A percentile compares a stretch with the other conserved stretches of the same genome.
phyloP scores from a whole-genome alignment of 2,797 vertebrate genomes.

The Sorex maritimensis region DNA sequence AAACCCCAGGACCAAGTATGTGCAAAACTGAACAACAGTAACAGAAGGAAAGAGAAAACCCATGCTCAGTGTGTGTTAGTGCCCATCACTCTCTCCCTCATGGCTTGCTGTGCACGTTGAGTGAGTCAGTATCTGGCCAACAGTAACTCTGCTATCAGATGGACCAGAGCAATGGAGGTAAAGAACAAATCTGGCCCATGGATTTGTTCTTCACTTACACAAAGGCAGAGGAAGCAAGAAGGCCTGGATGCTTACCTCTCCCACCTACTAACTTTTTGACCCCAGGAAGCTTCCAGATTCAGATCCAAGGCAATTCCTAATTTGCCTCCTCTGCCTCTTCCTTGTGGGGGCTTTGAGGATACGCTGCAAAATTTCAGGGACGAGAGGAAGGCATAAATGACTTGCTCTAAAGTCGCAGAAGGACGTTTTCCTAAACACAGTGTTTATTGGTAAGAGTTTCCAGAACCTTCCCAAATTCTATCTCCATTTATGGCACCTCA shows the following conservation, averaged over 20 bases:
- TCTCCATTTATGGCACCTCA: conserved; percentile 73
- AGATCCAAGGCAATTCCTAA: background rate
- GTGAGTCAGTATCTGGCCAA: background rate
- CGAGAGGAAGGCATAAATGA: background rate
- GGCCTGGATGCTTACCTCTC: too few species aligned
- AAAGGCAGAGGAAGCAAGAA: background rate
- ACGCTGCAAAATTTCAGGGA: conserved; percentile 25
- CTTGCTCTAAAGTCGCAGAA: conserved; percentile 42
- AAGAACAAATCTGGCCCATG: background rate
- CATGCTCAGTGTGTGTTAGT: background rate
- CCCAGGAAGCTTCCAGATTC: conserved; percentile 9
- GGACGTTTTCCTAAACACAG: conserved; percentile 64
- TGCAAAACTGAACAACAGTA: too few species aligned
- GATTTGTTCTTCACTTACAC: background rate
- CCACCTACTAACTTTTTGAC: background rate
- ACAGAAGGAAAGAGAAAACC: background rate
- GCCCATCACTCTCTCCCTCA: background rate
- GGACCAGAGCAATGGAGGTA: background rate
- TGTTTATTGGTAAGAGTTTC: conserved; percentile 70
- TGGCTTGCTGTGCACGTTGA: background rate
- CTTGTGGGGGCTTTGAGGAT: conserved; percentile 45
- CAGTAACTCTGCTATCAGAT: conserved; percentile 2
- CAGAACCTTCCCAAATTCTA: conserved; percentile 74
- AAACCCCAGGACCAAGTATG: too few species aligned
- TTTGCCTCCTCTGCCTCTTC: conserved; percentile 46